Conservation (phyloP, 2,888 invertebrate genomes). For the Sarcophaga carnaria region DNA sequence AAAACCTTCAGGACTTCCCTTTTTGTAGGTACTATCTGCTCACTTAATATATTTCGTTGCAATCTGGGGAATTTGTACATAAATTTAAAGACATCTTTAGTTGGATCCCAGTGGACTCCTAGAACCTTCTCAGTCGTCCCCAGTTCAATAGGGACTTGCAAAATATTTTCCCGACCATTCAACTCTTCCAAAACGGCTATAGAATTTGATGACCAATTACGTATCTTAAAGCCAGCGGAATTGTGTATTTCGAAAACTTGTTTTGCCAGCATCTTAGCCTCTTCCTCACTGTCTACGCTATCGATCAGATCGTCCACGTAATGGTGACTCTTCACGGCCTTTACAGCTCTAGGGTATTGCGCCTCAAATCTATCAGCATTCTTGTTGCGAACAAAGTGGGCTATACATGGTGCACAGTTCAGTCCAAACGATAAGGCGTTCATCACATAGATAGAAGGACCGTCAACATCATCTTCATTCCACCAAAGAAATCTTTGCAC, state of each 20-base stretch:
- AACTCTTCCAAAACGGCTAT: slow-evolving; percentile 3
- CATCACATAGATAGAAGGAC: slow-evolving; percentile 58
- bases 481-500: slow-evolving; percentile 62
- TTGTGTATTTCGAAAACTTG: slow-evolving; percentile 25
- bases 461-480: slow-evolving; percentile 29
- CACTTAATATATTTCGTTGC: slow-evolving; percentile 1
- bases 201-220: slow-evolving; percentile 46
- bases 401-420: slow-evolving; percentile 62
- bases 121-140: slow-evolving; percentile 27
- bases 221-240: slow-evolving; percentile 23
- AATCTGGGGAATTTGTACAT: slow-evolving; percentile 30
- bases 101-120: slow-evolving; percentile 47
- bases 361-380: slow-evolving; percentile 21
- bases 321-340: slow-evolving; percentile 16
- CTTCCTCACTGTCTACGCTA: slow-evolving; percentile 21
- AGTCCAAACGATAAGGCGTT: slow-evolving; percentile 56
- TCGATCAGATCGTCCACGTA: slow-evolving; percentile 46
- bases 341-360: slow-evolving; percentile 3
- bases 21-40: slow-evolving; percentile 21
- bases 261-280: slow-evolving; percentile 1
- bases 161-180: not conserved
- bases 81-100: slow-evolving; percentile 41
- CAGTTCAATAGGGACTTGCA: not conserved
- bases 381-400: slow-evolving; percentile 48
- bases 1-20: slow-evolving; percentile 25